A percentile compares a stretch with the other conserved stretches of the same genome.
Evolutionary conservation across 2,113 vertebrate species (phyloP).

Genomic region (Osmerus mordax): DNA sequence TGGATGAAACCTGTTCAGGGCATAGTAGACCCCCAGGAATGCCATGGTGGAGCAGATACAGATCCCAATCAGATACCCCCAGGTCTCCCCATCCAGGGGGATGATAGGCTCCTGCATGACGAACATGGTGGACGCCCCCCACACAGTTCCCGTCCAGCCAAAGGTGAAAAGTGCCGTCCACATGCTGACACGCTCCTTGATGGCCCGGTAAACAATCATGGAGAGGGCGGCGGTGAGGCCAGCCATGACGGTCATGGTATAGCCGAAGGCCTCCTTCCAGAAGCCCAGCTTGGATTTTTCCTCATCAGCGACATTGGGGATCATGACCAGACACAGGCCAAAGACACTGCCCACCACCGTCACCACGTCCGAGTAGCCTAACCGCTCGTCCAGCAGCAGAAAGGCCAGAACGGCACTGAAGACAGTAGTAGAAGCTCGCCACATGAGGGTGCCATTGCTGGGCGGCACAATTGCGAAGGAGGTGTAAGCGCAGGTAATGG

Average conservation of each 20-base stretch:
- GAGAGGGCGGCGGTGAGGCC: constrained; percentile 93
- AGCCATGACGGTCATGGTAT: constrained; percentile 95
- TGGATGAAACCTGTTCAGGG: constrained; percentile 93
- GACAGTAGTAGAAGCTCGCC: constrained; percentile 93
- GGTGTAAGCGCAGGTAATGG: constrained; percentile 97
- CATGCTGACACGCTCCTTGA: constrained; percentile 95
- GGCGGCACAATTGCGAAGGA: constrained; percentile 97
- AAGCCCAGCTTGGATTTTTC: constrained; percentile 84
- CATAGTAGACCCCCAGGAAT: constrained; percentile 95
- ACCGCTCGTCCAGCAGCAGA: constrained; percentile 89
- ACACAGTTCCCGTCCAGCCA: constrained; percentile 93
- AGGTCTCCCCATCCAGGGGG: constrained; percentile 91
- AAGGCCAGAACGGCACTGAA: constrained; percentile 94
- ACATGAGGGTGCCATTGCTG: constrained; percentile 96
- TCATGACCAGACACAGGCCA: constrained; percentile 93
- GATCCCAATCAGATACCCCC: constrained; percentile 93
- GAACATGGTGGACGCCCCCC: constrained; percentile 97
- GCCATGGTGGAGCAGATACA: constrained; percentile 94
- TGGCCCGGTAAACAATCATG: constrained; percentile 96
- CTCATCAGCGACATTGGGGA: constrained; percentile 89
- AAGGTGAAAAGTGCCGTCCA: constrained; percentile 98
- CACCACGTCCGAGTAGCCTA: constrained; percentile 83
- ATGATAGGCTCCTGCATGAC: constrained; percentile 96
- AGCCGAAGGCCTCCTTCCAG: constrained; percentile 98
- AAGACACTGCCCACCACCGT: constrained; percentile 88